A percentile compares a stretch with the other conserved stretches of the same genome.
phyloP scores from a whole-genome alignment of 2,888 invertebrate species.

The Diaphora mendica region DNA sequence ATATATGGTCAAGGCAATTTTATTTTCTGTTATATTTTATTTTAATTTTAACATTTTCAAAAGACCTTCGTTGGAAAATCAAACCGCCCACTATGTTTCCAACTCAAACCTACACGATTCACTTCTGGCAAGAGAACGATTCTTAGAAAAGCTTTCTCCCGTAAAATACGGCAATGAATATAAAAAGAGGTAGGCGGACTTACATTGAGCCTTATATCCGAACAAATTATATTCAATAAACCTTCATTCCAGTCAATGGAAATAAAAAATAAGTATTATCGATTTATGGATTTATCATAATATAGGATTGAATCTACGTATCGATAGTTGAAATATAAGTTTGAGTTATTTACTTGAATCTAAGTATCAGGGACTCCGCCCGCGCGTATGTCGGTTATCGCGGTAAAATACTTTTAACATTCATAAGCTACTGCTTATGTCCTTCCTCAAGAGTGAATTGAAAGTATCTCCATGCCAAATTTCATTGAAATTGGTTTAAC shows the following conservation, averaged over 20 bases:
- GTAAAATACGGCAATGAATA: slow-evolving; percentile 50
- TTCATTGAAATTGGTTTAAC: no score
- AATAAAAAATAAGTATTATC: slow-evolving; percentile 34
- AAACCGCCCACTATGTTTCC: slow-evolving; percentile 3
- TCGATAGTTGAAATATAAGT: background rate
- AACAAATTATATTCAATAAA: slow-evolving; percentile 44
- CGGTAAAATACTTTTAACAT: no score
- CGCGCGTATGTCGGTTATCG: no score
- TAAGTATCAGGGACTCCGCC: no score
- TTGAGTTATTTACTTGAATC: background rate
- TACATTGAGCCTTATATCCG: slow-evolving; percentile 21
- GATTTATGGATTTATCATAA: slow-evolving; percentile 4
- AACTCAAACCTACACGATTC: slow-evolving; percentile 19
- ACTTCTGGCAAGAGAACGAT: slow-evolving; percentile 3
- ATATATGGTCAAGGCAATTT: no score
- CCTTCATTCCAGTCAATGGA: slow-evolving; percentile 32
- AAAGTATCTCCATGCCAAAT: no score
- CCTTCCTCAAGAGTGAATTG: no score
- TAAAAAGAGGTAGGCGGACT: slow-evolving; percentile 37
- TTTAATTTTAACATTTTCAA: no score
- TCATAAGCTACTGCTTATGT: no score
- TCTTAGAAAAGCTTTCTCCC: slow-evolving; percentile 15
- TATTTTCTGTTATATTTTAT: no score
- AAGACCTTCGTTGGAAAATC: no score
- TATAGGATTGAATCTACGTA: slow-evolving; percentile 5